phyloP scores from a whole-genome alignment of 1,140 invertebrate genomes.

The Lasioglossum albipes region DNA sequence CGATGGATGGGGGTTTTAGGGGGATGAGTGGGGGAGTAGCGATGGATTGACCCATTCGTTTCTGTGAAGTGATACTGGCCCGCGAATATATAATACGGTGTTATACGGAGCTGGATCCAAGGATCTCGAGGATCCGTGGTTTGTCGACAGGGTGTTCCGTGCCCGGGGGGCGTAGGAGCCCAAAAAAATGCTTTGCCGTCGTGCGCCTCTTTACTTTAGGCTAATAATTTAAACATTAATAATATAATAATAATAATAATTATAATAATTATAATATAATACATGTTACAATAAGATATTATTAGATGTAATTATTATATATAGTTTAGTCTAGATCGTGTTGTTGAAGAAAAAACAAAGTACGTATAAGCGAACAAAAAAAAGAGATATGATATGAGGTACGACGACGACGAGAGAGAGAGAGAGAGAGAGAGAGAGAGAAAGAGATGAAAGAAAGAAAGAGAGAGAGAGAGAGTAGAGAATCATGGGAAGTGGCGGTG shows the following conservation, averaged over 20 bases:
- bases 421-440: conserved; percentile 21
- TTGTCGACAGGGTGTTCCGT: conserved; percentile 78
- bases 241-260: conserved; percentile 71
- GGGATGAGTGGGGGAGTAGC: not conserved
- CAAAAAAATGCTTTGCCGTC: conserved; percentile 78
- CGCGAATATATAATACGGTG: conserved; percentile 1
- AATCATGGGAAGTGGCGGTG: conserved; percentile 31
- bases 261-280: conserved; percentile 77
- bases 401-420: conserved; percentile 31
- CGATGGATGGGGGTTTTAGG: not conserved
- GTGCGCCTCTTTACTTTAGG: conserved; percentile 80
- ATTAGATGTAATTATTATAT: conserved; percentile 81
- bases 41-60: conserved; percentile 16
- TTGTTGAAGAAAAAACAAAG: conserved; percentile 80
- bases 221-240: conserved; percentile 80
- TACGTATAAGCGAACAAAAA: conserved; percentile 74
- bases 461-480: conserved; percentile 25
- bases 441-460: conserved; percentile 11
- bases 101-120: conserved; percentile 17
- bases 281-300: conserved; percentile 81
- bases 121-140: conserved; percentile 62
- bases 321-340: conserved; percentile 81
- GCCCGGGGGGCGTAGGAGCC: conserved; percentile 76
- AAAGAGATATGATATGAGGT: conserved; percentile 49
- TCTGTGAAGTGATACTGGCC: conserved; percentile 29